These are phyloP conservation scores for Chironomus tepperi DNA, from an alignment of 1,140 invertebrate species.

Conservation along the genomic window DNA sequence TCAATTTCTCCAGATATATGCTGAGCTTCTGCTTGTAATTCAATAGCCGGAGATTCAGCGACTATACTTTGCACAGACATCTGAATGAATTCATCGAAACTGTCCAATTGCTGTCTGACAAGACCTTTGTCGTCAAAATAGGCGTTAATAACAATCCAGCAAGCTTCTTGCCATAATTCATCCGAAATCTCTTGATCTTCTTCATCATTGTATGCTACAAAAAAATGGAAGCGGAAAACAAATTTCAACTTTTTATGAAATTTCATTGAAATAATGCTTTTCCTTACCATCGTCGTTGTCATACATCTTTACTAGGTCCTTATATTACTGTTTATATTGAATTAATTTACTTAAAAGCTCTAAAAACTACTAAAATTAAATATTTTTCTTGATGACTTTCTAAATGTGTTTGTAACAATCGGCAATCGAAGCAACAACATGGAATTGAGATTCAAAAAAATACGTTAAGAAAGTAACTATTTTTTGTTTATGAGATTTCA, in stretches of 20 bases:
- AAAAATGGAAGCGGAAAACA: conserved; percentile 3
- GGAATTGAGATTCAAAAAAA: too few relatives aligned
- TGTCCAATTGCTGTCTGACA: conserved; percentile 96
- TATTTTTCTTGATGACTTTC: too few relatives aligned
- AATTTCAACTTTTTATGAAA: conserved; percentile 12
- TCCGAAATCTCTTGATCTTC: conserved; percentile 85
- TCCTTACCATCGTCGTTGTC: conserved; percentile 37
- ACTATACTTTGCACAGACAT: conserved; percentile 99
- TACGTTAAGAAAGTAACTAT: too few relatives aligned
- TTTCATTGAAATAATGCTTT: background rate
- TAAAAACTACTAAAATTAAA: too few relatives aligned
- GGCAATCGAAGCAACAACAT: too few relatives aligned
- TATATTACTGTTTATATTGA: background rate
- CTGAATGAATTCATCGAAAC: conserved; percentile 99
- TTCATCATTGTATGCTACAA: conserved; percentile 53
- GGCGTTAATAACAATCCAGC: conserved; percentile 98
- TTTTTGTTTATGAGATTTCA: too few relatives aligned
- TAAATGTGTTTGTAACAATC: too few relatives aligned
- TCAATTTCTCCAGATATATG: conserved; percentile 88
- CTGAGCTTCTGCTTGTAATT: conserved; percentile 95
- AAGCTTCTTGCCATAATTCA: conserved; percentile 98
- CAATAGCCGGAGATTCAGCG: conserved; percentile 95
- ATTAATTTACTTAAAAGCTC: conserved; percentile 26
- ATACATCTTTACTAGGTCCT: conserved; percentile 31
- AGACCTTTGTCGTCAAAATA: conserved; percentile 99